These are phyloP conservation scores for Ptychadena robeensis DNA, from an alignment of 2,797 vertebrate species.

Conservation along the genomic window DNA sequence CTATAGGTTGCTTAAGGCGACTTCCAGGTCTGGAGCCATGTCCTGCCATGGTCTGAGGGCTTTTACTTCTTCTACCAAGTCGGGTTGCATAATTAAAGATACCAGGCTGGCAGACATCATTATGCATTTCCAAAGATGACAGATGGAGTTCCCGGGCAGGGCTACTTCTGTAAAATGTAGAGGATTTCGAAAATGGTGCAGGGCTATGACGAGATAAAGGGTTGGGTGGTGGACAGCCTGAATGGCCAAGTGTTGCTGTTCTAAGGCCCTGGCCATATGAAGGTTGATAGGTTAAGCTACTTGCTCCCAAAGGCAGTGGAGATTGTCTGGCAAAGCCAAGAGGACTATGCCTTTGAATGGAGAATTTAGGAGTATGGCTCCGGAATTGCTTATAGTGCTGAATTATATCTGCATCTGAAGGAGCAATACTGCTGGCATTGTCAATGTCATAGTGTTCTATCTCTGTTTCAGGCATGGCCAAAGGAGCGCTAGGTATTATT, in stretches of 20 bases:
- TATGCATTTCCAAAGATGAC: constrained; percentile 86
- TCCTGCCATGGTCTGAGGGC: constrained; percentile 89
- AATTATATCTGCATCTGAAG: constrained; percentile 94
- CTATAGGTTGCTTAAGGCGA: constrained; percentile 91
- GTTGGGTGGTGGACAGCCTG: constrained; percentile 88
- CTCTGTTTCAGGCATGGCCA: constrained; percentile 85
- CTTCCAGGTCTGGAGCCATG: constrained; percentile 88
- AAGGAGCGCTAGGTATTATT: constrained; percentile 90
- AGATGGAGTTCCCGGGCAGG: constrained; percentile 92
- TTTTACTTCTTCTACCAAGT: constrained; percentile 93
- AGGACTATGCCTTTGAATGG: constrained; percentile 95
- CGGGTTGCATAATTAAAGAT: constrained; percentile 91
- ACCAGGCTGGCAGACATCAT: constrained; percentile 85
- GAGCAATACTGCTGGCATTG: constrained; percentile 97
- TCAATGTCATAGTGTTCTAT: constrained; percentile 98
- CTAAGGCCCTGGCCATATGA: constrained; percentile 87
- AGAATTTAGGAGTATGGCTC: constrained; percentile 95
- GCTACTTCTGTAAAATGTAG: constrained; percentile 91
- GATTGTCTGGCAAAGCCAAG: constrained; percentile 94
- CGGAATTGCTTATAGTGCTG: constrained; percentile 98
- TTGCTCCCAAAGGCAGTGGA: constrained; percentile 89
- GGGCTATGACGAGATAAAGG: constrained; percentile 92
- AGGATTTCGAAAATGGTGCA: constrained; percentile 90
- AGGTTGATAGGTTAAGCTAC: constrained; percentile 92
- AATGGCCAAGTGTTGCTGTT: constrained; percentile 87